Evolutionary conservation across 2,797 vertebrate genomes (phyloP).

Genomic region (Hoplostethus mediterraneus): DNA sequence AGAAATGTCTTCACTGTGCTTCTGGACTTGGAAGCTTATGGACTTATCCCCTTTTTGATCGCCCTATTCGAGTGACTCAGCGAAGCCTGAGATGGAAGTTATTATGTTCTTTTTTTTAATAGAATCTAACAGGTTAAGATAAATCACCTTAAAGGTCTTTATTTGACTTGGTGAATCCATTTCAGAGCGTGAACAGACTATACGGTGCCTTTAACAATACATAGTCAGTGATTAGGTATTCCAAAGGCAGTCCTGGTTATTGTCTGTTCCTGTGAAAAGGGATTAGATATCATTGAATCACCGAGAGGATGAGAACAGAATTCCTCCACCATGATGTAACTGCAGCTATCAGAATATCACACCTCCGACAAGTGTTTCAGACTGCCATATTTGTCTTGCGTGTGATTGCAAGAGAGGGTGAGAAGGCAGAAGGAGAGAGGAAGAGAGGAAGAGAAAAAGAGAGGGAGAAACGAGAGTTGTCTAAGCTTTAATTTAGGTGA

Average conservation of each 20-base stretch:
- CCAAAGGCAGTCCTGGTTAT: slow-evolving; percentile 52
- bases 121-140: slow-evolving; percentile 13
- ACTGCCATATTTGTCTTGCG: slow-evolving; percentile 66
- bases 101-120: neutral
- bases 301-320: slow-evolving; percentile 65
- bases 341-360: slow-evolving; percentile 67
- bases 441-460: slow-evolving; percentile 32
- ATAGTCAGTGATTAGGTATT: slow-evolving; percentile 62
- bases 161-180: slow-evolving; percentile 17
- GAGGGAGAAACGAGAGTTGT: slow-evolving; percentile 13
- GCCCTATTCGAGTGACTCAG: neutral
- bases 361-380: slow-evolving; percentile 62
- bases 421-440: slow-evolving; percentile 21
- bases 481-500: slow-evolving; percentile 69
- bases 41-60: neutral
- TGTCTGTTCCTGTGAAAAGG: slow-evolving; percentile 58
- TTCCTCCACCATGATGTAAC: slow-evolving; percentile 70
- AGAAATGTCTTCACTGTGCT: slow-evolving; percentile 27
- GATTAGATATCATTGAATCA: slow-evolving; percentile 74
- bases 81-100: neutral
- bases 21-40: neutral
- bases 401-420: slow-evolving; percentile 66
- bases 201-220: slow-evolving; percentile 37
- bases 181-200: slow-evolving; percentile 27
- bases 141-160: slow-evolving; percentile 14